Percentiles rank a stretch among this genome's conserved stretches.
phyloP scores from a whole-genome alignment of 2,113 vertebrate species.

The Ranitomeya imitator region DNA sequence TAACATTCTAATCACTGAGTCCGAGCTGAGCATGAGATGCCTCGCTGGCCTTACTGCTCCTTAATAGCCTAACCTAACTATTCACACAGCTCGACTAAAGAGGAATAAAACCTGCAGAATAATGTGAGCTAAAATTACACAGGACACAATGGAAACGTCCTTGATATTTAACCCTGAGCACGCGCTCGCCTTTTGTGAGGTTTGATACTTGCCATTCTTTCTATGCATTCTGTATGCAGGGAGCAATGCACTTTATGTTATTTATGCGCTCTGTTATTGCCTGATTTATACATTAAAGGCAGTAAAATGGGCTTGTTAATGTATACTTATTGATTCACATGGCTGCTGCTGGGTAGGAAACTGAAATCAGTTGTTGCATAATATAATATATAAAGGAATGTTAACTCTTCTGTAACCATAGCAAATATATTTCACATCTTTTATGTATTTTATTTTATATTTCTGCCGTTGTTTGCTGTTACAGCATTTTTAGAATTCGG shows the following conservation, averaged over 20 bases:
- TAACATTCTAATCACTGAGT: slow-evolving; percentile 20
- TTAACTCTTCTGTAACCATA: not conserved
- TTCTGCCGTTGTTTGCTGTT: no score
- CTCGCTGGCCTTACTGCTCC: not conserved
- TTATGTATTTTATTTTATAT: not conserved
- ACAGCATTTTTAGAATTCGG: no score
- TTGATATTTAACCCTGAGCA: not conserved
- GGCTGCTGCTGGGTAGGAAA: not conserved
- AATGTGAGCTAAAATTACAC: slow-evolving; percentile 24
- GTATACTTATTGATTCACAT: not conserved
- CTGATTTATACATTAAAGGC: not conserved
- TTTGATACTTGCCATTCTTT: not conserved
- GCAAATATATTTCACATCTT: not conserved
- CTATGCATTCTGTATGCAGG: not conserved
- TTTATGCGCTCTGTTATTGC: not conserved
- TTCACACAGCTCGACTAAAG: slow-evolving; percentile 2
- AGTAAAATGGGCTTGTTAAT: not conserved
- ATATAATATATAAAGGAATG: not conserved
- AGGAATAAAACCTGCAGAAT: not conserved
- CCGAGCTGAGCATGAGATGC: not conserved
- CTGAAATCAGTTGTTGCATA: not conserved
- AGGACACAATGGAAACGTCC: not conserved
- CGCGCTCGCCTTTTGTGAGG: not conserved
- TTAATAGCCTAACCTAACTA: slow-evolving; percentile 10
- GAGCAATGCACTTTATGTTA: not conserved